Evolutionary conservation across 2,888 invertebrate genomes (phyloP), one percentile per base, ranked within the genome.

Genomic region (Drosophila diplacantha): DNA sequence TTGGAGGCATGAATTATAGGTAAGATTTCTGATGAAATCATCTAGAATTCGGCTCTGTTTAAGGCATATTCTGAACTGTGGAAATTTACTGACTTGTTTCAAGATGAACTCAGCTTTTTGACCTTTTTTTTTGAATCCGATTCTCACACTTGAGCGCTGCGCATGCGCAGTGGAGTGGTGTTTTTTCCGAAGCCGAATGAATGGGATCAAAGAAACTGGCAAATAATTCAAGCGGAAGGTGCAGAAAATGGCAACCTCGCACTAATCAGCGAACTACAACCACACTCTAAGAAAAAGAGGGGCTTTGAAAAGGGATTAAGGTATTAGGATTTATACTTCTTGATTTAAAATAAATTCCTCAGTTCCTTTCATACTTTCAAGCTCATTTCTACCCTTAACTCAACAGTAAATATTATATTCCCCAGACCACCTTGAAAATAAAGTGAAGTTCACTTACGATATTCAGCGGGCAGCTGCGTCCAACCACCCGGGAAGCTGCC

Each of bases 401-500:
- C 0, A 18, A 37, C 5, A 37, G 5, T 1, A 18, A 11, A 37
- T 18, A 9, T 18, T 22, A 22, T 5, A 5, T 35, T 11, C 35
- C 3, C 0, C 2, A 5, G 8, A 18, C 3, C 29, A 50, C 54
- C 54, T 29, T 46, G 44, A 34, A 35, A 9, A 5, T 20, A 29
- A 18, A 35, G 7, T 26, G 14, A 57, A 26, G 34, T 35, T 59
- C 12, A 88, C 88, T 88, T 83, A 88, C 88, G 59, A 88, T 85
- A 63, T 83, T 86, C 50, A 88, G 59, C 3, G 88, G 88, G 66
- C 88, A 88, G 58, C 79, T 81, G 59, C 87, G 84, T 43, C 78
- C 83, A 52, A 62, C 38, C 29, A 75, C 35, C 14, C 77, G 61
- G 20, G 62, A 56, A 46, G 60, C 26, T 22, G 44, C 22, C 3